Evolutionary conservation across 2,113 vertebrate species (phyloP).

Genomic region (Eurystomus gularis): DNA sequence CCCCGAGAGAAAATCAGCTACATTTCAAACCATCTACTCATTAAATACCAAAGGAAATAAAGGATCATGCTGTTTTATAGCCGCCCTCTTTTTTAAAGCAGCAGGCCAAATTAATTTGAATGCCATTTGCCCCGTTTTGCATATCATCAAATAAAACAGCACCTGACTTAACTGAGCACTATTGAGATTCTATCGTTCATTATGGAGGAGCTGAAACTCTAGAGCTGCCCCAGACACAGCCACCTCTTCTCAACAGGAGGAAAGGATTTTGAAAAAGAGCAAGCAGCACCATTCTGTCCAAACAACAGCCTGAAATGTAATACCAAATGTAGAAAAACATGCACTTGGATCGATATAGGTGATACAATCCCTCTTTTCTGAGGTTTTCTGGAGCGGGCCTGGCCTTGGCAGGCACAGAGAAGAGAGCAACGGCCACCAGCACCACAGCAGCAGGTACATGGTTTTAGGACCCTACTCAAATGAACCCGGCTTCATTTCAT

Average conservation of each 20-base stretch:
- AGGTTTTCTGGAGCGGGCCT: not conserved
- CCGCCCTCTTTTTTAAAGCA: not conserved
- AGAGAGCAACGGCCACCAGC: not conserved
- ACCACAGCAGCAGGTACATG: not conserved
- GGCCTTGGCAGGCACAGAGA: not conserved
- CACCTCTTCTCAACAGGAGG: not conserved
- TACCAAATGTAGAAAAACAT: not conserved
- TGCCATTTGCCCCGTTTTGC: not conserved
- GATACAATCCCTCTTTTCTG: not conserved
- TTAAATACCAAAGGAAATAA: not conserved
- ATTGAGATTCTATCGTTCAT: accelerated
- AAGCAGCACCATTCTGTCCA: not conserved
- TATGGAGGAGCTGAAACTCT: not conserved
- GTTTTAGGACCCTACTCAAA: not conserved
- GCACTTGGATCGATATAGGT: not conserved
- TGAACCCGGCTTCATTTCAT: not conserved
- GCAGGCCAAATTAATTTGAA: not conserved
- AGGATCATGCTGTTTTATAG: not conserved
- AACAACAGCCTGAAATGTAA: not conserved
- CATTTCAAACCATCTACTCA: not conserved
- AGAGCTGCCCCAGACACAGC: not conserved
- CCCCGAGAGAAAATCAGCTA: not conserved
- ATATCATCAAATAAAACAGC: not conserved
- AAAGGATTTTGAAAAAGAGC: not conserved
- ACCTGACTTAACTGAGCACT: not conserved